Evolutionary conservation across 1,140 invertebrate species (phyloP).

Genomic region (Druon quercuslanigerum): DNA sequence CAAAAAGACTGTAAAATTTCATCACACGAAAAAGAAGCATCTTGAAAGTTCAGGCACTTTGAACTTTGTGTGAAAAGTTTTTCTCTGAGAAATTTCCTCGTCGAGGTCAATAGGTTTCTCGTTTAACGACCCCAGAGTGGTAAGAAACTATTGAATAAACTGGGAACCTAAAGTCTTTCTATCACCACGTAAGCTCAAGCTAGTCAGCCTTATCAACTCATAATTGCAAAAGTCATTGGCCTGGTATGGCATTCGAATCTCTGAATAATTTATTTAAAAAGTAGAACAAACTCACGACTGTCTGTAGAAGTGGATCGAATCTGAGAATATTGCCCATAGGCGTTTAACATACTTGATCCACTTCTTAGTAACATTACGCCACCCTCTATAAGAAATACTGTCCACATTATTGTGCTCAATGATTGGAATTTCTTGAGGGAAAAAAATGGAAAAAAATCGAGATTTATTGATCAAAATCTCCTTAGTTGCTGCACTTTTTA

Average conservation of each 20-base stretch:
- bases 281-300: conserved; percentile 61
- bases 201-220: not conserved
- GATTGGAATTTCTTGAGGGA: not conserved
- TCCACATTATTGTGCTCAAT: conserved; percentile 1
- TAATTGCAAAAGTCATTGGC: not conserved
- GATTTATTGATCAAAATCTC: not conserved
- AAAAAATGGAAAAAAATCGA: not conserved
- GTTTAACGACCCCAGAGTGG: not conserved
- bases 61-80: not conserved
- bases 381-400: conserved; percentile 13
- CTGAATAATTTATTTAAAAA: conserved; percentile 63
- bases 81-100: not conserved
- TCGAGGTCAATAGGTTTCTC: not conserved
- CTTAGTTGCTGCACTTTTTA: not conserved
- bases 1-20: not conserved
- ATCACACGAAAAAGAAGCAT: not conserved
- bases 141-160: conserved; percentile 12
- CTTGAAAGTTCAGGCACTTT: not conserved
- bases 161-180: not conserved
- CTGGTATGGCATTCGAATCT: conserved; percentile 7
- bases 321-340: conserved; percentile 8
- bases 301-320: conserved; percentile 46
- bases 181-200: conserved; percentile 1
- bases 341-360: conserved; percentile 28
- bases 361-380: conserved; percentile 30